Percentiles rank a stretch among this genome's conserved stretches.
Evolutionary conservation across 2,888 invertebrate genomes (phyloP).

Genomic region (Himalopsyche japonica): DNA sequence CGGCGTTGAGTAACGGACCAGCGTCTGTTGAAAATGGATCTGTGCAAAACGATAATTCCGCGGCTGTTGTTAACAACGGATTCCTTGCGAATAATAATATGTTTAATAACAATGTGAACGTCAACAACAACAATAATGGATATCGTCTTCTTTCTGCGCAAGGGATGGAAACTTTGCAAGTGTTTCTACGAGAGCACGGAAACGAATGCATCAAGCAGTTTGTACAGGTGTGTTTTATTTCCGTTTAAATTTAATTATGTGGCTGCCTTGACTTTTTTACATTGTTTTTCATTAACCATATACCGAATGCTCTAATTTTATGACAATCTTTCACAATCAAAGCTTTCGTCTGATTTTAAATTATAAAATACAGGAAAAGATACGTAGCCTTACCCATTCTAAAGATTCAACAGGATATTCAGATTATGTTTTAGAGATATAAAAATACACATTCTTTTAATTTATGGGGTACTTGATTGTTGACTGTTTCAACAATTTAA

Average conservation of each 20-base stretch:
- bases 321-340: no score
- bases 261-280: not conserved
- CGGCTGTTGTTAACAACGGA: conserved; percentile 14
- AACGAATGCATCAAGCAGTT: conserved; percentile 68
- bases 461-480: no score
- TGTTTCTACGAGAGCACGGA: conserved; percentile 66
- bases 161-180: conserved; percentile 65
- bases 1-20: conserved; percentile 10
- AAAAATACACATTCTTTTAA: no score
- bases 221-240: conserved; percentile 59
- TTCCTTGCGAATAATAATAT: conserved; percentile 28
- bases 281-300: no score
- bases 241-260: no score
- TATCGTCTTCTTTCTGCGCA: conserved; percentile 61
- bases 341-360: no score
- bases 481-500: no score
- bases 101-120: conserved; percentile 38
- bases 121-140: conserved; percentile 58
- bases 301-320: no score
- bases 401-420: no score
- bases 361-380: no score
- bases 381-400: no score
- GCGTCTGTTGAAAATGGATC: conserved; percentile 6
- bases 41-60: not conserved
- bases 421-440: no score